Percentiles rank a stretch among this genome's conserved stretches.
These are phyloP conservation scores for Ophion obscuratus DNA, from an alignment of 2,888 invertebrate genomes.

Conservation along the genomic window DNA sequence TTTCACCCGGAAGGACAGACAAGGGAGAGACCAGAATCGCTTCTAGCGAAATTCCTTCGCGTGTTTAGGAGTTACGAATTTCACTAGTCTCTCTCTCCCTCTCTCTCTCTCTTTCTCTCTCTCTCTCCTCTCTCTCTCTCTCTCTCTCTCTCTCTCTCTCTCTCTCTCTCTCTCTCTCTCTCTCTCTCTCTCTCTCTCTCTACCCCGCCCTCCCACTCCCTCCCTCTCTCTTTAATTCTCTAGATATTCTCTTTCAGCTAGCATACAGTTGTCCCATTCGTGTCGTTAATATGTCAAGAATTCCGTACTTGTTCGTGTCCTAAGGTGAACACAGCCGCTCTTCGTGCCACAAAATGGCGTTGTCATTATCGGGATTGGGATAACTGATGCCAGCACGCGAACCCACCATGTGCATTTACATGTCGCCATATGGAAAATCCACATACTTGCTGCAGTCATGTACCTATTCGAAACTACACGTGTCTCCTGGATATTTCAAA, in stretches of 20 bases:
- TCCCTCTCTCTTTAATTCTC: conserved; percentile 12
- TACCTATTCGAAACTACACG: neutral
- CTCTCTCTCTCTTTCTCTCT: conserved; percentile 1
- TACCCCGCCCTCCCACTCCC: too few relatives aligned
- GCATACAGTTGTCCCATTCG: conserved; percentile 38
- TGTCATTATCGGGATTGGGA: conserved; percentile 55
- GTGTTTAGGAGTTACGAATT: conserved; percentile 67
- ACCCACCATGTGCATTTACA: neutral
- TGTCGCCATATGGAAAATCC: conserved; percentile 37
- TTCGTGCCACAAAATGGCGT: conserved; percentile 50
- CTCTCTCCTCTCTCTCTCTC: neutral
- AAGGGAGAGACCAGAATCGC: conserved; percentile 39
- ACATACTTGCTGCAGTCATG: conserved; percentile 7
- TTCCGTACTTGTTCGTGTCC: conserved; percentile 56
- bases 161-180: conserved; percentile 31
- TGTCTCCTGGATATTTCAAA: neutral
- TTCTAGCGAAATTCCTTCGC: conserved; percentile 65
- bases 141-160: too few relatives aligned
- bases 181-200: conserved; percentile 2
- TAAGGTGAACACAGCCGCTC: conserved; percentile 25
- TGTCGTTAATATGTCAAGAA: conserved; percentile 57
- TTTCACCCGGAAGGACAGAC: conserved; percentile 23
- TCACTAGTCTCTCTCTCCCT: conserved; percentile 53
- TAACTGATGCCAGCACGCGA: conserved; percentile 17
- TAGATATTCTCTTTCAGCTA: conserved; percentile 23